These are phyloP conservation scores for Carabus problematicus DNA, from an alignment of 2,888 invertebrate species.

Conservation along the genomic window DNA sequence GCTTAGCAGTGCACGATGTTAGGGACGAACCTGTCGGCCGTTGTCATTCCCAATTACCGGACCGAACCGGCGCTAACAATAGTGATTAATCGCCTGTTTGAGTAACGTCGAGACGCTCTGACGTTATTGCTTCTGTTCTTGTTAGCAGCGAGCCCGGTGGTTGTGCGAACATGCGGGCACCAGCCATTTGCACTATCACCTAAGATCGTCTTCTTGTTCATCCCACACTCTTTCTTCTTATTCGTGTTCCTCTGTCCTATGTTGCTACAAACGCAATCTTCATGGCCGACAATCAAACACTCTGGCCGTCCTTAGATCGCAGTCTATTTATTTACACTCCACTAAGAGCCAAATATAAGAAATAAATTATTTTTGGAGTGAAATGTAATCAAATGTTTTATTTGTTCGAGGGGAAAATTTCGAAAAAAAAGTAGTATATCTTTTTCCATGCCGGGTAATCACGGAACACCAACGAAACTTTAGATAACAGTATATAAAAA, in stretches of 20 bases:
- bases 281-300: background rate
- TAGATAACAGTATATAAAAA: too few relatives aligned
- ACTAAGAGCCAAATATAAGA: background rate
- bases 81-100: slow-evolving; percentile 46
- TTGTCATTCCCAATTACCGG: slow-evolving; percentile 40
- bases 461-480: too few relatives aligned
- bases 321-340: background rate
- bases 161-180: background rate
- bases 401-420: slow-evolving; percentile 29
- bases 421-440: slow-evolving; percentile 20
- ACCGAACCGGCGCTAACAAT: slow-evolving; percentile 37
- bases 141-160: background rate
- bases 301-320: background rate
- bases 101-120: slow-evolving; percentile 40
- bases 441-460: too few relatives aligned
- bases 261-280: too few relatives aligned
- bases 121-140: slow-evolving; percentile 39
- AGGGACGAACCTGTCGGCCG: slow-evolving; percentile 24
- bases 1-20: slow-evolving; percentile 1
- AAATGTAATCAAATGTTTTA: slow-evolving; percentile 32
- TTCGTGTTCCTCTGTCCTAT: too few relatives aligned
- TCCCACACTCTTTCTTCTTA: too few relatives aligned
- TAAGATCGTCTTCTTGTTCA: slow-evolving; percentile 6
- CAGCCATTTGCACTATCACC: slow-evolving; percentile 7
- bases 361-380: slow-evolving; percentile 34